phyloP scores from a whole-genome alignment of 92 coral and sea anemone genomes.

The Palythoa heliodiscus region DNA sequence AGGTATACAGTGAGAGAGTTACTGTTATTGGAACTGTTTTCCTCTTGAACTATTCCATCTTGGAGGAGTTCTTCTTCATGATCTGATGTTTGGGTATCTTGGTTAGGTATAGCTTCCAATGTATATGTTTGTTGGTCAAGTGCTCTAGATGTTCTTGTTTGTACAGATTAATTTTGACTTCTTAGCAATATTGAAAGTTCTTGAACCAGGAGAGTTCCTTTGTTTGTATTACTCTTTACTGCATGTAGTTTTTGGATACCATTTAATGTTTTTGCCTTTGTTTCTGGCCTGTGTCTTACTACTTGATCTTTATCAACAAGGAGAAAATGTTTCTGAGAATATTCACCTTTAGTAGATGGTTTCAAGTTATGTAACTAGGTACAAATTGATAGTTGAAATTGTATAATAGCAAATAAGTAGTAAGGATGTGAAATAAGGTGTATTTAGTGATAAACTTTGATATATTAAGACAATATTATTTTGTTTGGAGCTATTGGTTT shows the following conservation, averaged over 20 bases:
- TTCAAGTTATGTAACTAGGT: no score
- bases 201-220: conserved; percentile 7
- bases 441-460: conserved; percentile 10
- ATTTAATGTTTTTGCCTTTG: no score
- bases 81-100: conserved; percentile 3
- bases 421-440: neutral
- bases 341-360: no score
- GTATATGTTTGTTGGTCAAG: conserved; percentile 5
- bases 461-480: neutral
- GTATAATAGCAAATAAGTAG: neutral
- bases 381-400: neutral
- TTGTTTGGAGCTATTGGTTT: neutral
- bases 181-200: conserved; percentile 15
- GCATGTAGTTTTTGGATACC: conserved; percentile 23
- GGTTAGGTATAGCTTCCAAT: neutral
- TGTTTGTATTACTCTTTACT: neutral
- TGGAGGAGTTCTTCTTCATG: conserved; percentile 28
- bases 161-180: neutral
- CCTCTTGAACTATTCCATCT: conserved; percentile 21
- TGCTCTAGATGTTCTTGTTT: conserved; percentile 24
- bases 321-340: no score
- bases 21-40: conserved; percentile 37
- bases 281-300: no score
- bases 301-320: no score
- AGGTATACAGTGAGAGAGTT: conserved; percentile 26